Conservation (phyloP, 2,113 vertebrate species). For the Pterophyllum scalare region DNA sequence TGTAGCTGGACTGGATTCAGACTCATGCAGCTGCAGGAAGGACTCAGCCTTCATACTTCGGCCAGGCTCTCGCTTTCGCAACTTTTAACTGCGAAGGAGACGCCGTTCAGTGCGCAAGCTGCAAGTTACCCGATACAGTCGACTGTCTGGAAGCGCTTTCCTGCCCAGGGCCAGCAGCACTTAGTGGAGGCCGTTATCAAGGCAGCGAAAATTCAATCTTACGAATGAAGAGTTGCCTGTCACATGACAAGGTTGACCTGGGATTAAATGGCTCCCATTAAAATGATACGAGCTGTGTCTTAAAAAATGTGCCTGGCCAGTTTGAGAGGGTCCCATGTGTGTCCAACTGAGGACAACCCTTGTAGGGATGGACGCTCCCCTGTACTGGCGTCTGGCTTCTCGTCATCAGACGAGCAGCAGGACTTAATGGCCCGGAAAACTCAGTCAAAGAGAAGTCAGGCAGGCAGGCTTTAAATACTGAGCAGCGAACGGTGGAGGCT, state of each 20-base stretch:
- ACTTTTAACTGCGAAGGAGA: constrained; percentile 3
- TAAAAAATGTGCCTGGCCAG: constrained; percentile 50
- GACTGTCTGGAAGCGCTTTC: constrained; percentile 19
- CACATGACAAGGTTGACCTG: constrained; percentile 70
- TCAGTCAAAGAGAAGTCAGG: constrained; percentile 71
- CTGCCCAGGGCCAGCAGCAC: constrained; percentile 29
- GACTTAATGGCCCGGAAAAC: constrained; percentile 84
- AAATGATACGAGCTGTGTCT: constrained; percentile 74
- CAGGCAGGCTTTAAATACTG: constrained; percentile 61
- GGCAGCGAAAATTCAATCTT: constrained; percentile 49
- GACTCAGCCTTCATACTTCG: neutral
- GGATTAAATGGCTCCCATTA: constrained; percentile 69
- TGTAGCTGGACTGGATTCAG: too few species aligned
- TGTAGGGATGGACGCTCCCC: constrained; percentile 49
- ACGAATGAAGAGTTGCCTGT: constrained; percentile 66
- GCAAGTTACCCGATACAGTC: neutral
- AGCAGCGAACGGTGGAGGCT: constrained; percentile 54
- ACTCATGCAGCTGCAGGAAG: rapidly evolving
- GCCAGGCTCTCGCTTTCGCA: neutral
- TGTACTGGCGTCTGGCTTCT: constrained; percentile 55
- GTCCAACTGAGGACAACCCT: constrained; percentile 57
- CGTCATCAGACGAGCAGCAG: constrained; percentile 74
- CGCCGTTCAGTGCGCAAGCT: neutral
- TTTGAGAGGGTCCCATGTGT: constrained; percentile 45
- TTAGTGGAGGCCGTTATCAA: constrained; percentile 42